These are phyloP conservation scores for Drosophila neotestacea DNA, from an alignment of 2,888 invertebrate species.

Conservation along the genomic window DNA sequence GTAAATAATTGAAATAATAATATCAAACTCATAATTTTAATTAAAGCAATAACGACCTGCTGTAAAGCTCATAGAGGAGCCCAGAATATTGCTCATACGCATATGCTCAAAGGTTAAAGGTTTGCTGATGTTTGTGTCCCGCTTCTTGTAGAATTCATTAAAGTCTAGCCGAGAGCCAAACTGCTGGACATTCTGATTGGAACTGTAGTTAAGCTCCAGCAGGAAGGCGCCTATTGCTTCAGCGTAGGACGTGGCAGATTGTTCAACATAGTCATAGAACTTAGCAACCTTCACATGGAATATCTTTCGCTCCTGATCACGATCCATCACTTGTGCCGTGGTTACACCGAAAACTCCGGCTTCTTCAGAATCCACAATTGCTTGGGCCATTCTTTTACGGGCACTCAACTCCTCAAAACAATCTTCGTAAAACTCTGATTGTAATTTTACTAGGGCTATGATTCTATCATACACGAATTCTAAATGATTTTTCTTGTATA, in stretches of 20 bases:
- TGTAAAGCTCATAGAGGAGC: slow-evolving; percentile 11
- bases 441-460: slow-evolving; percentile 83
- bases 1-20: too few species aligned
- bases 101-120: slow-evolving; percentile 88
- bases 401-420: slow-evolving; percentile 82
- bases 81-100: slow-evolving; percentile 85
- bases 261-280: slow-evolving; percentile 77
- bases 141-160: slow-evolving; percentile 96
- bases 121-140: slow-evolving; percentile 91
- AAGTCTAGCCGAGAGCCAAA: slow-evolving; percentile 97
- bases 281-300: slow-evolving; percentile 77
- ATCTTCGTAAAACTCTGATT: slow-evolving; percentile 82
- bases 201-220: slow-evolving; percentile 92
- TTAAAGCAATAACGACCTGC: slow-evolving; percentile 28
- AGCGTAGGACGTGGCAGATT: slow-evolving; percentile 85
- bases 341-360: slow-evolving; percentile 82
- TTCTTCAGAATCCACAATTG: slow-evolving; percentile 73
- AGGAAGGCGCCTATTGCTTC: slow-evolving; percentile 95
- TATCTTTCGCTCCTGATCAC: slow-evolving; percentile 84
- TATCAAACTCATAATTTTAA: not conserved
- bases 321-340: slow-evolving; percentile 79
- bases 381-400: slow-evolving; percentile 66
- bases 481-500: slow-evolving; percentile 76
- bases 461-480: slow-evolving; percentile 84
- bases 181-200: slow-evolving; percentile 95